Evolutionary conservation across 2,113 vertebrate species (phyloP).

Genomic region (Pygoscelis antarcticus): DNA sequence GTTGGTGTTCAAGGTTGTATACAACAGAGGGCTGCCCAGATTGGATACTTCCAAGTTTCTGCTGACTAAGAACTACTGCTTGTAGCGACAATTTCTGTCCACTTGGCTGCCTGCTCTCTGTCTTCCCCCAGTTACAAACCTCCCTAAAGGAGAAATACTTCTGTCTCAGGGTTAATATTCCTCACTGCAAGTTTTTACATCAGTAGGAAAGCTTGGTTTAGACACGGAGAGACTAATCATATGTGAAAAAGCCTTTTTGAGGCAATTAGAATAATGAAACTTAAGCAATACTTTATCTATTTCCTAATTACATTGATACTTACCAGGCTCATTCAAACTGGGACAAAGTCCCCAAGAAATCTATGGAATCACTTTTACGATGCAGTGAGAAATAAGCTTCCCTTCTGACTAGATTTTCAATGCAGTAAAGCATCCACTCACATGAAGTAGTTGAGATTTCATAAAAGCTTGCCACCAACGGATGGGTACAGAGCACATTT

Average conservation of each 20-base stretch:
- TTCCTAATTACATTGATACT: conserved; percentile 1
- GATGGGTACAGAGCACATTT: background rate
- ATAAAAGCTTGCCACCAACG: background rate
- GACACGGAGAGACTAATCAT: background rate
- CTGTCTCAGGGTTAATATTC: background rate
- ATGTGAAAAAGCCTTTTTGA: background rate
- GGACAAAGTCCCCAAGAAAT: background rate
- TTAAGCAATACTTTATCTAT: background rate
- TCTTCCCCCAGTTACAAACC: background rate
- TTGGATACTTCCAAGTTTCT: background rate
- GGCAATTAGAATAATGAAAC: conserved; percentile 23
- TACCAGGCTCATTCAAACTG: background rate
- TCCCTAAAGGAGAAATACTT: background rate
- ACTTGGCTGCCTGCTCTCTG: background rate
- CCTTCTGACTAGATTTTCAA: background rate
- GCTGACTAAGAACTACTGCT: background rate
- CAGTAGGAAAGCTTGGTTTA: background rate
- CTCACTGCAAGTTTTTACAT: background rate
- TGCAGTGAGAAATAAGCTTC: background rate
- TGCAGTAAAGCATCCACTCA: background rate
- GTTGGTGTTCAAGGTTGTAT: background rate
- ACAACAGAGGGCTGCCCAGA: background rate
- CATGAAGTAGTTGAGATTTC: background rate
- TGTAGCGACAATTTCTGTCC: background rate
- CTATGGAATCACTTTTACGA: background rate